A percentile compares a stretch with the other conserved stretches of the same genome.
These are phyloP conservation scores for Pocillopora grandis DNA, from an alignment of 92 coral and sea anemone species.

Conservation along the genomic window DNA sequence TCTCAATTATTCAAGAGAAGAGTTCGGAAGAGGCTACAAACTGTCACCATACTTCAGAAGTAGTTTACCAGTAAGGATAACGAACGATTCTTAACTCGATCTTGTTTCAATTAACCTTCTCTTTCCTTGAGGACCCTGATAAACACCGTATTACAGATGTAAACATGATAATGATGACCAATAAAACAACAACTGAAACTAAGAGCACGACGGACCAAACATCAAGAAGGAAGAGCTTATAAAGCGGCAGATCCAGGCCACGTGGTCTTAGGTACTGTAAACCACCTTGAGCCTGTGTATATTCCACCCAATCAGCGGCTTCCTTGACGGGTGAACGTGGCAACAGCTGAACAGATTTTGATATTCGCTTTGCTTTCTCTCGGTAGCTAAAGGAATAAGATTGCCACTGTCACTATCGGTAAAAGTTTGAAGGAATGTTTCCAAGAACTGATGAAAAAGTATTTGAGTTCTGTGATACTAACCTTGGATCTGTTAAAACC, in stretches of 20 bases:
- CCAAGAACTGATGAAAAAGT: too few relatives aligned
- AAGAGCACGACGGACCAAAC: slow-evolving; percentile 17
- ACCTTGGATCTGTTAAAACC: slow-evolving; percentile 22
- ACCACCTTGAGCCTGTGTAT: slow-evolving; percentile 41
- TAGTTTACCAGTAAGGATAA: too few relatives aligned
- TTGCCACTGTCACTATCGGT: background rate
- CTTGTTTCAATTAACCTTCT: slow-evolving; percentile 9
- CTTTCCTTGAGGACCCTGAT: background rate
- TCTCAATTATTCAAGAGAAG: too few relatives aligned
- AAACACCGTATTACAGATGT: background rate
- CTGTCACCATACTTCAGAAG: too few relatives aligned
- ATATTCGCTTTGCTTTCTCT: slow-evolving; percentile 25
- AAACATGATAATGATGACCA: background rate
- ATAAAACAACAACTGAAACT: slow-evolving; percentile 20
- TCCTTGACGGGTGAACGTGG: slow-evolving; percentile 39
- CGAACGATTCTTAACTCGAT: background rate
- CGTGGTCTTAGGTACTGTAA: slow-evolving; percentile 45
- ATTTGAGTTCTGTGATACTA: background rate
- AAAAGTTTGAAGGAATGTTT: background rate
- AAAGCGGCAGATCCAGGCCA: slow-evolving; percentile 49
- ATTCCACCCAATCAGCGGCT: slow-evolving; percentile 51
- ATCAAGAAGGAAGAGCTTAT: slow-evolving; percentile 47
- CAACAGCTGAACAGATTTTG: slow-evolving; percentile 16
- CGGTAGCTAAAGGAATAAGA: slow-evolving; percentile 23
- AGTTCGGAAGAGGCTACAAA: too few relatives aligned